phyloP scores from a whole-genome alignment of 2,113 vertebrate species.

The Ranitomeya imitator region DNA sequence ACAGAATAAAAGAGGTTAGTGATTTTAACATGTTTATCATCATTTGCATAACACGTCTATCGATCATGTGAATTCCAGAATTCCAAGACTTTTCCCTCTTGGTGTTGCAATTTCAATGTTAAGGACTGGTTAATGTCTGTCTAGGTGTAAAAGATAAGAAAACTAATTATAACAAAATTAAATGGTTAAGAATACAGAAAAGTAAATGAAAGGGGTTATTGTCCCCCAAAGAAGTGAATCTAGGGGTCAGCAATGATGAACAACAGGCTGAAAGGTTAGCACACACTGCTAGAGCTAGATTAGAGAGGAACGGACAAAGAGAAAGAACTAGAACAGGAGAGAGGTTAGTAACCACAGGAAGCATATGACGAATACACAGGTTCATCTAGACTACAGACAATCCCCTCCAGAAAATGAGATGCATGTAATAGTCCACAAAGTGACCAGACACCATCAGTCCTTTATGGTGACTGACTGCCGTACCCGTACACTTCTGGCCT shows the following conservation, averaged over 20 bases:
- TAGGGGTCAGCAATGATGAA: slow-evolving; percentile 98
- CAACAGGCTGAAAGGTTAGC: slow-evolving; percentile 68
- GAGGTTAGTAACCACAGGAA: slow-evolving; percentile 58
- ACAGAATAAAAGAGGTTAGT: too few species aligned
- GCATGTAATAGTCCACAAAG: not conserved
- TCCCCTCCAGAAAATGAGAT: not conserved
- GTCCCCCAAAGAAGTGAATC: slow-evolving; percentile 93
- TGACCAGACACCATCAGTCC: not conserved
- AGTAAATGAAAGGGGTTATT: slow-evolving; percentile 63
- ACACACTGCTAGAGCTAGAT: slow-evolving; percentile 80
- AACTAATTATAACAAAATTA: slow-evolving; percentile 60
- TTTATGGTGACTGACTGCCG: not conserved
- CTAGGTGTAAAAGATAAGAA: too few species aligned
- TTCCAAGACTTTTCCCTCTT: too few species aligned
- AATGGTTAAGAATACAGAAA: slow-evolving; percentile 58
- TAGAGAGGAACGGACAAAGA: slow-evolving; percentile 50
- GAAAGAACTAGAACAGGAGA: slow-evolving; percentile 20
- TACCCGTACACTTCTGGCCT: not conserved
- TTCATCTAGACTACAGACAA: slow-evolving; percentile 58
- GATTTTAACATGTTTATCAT: too few species aligned
- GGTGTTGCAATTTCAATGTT: too few species aligned
- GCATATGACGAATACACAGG: slow-evolving; percentile 58
- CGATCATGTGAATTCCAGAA: too few species aligned
- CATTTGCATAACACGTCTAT: too few species aligned
- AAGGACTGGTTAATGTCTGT: too few species aligned